Percentiles rank a stretch among this genome's conserved stretches.
phyloP scores from a whole-genome alignment of 2,888 invertebrate genomes.

The Caenorhabditis afra region DNA sequence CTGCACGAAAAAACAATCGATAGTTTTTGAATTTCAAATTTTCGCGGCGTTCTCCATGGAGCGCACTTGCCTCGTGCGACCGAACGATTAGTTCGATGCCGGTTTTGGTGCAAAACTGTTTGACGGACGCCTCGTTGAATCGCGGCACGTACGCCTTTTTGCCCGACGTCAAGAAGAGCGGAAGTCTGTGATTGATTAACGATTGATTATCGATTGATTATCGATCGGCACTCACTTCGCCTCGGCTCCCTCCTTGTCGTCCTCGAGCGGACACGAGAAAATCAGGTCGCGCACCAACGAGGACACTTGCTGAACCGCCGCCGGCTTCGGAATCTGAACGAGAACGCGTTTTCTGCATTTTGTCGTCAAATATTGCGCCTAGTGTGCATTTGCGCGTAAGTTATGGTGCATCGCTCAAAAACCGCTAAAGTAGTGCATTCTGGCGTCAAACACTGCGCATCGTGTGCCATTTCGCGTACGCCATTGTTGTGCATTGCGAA shows the following conservation, averaged over 20 bases:
- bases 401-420: no score
- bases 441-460: no score
- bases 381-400: neutral
- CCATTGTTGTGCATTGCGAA: no score
- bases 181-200: constrained; percentile 1
- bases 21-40: no score
- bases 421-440: no score
- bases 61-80: constrained; percentile 15
- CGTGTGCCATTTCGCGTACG: no score
- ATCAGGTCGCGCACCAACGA: constrained; percentile 19
- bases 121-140: constrained; percentile 35
- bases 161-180: neutral
- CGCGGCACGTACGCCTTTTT: neutral
- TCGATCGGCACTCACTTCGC: neutral
- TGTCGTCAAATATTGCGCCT: no score
- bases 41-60: neutral
- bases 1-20: neutral
- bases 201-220: neutral
- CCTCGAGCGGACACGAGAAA: constrained; percentile 17
- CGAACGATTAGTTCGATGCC: constrained; percentile 33
- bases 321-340: constrained; percentile 12
- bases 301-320: neutral
- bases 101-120: constrained; percentile 17
- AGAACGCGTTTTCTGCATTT: no score
- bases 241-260: constrained; percentile 16